Base-by-base conservation (phyloP, 2,113 vertebrate genomes). In the Aix galericulata region DNA sequence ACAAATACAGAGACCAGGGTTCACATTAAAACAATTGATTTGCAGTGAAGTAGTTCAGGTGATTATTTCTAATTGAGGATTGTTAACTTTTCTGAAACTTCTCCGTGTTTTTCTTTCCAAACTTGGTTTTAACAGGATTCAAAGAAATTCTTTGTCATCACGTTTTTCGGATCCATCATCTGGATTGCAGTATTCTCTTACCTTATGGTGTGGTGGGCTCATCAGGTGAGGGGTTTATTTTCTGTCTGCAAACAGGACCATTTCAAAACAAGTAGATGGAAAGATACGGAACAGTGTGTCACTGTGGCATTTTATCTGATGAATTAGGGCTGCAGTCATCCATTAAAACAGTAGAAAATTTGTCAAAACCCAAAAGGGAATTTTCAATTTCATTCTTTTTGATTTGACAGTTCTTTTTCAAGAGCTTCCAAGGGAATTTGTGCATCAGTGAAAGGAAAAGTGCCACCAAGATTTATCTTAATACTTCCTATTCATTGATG, bases 171-270 rank as follows among this genome's bases (percentile, higher is more conserved):
- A 86, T 99, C 99, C 62, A 99, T 99, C 93, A 5, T 98, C 62
- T 99, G 99, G 99, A 99, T 99, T 88, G 99, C 97, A 71, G 88
- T 97, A 14, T 99, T 99, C 96, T 99, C 99, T 55, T 99, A 99
- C 94, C 98, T 99, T 86, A 99, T 99, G 99, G 99, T 99, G 96
- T 99, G 99, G 99, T 99, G 99, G 99, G 99, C 99, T 74, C 99
- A 99, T 98, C 99, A 99, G 99, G 99, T 99, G 88, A 98, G 98
- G 97, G 53, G 17, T 23, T 92, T 53, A 26, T 87, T 79, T 66
- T 95, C 76, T 85, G 44, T 66, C 82, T 86, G 64, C 56, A 55
- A 48, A 53, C 34, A 38, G 62, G 59, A 38, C 40, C 12, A 9
- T 36, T 80, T 75, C 48, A 68, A 68, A 66, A 26, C 32, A 79